Percentiles rank a stretch among this genome's conserved stretches.
phyloP scores from a whole-genome alignment of 1,140 invertebrate species.

The Drosophila oshimai region DNA sequence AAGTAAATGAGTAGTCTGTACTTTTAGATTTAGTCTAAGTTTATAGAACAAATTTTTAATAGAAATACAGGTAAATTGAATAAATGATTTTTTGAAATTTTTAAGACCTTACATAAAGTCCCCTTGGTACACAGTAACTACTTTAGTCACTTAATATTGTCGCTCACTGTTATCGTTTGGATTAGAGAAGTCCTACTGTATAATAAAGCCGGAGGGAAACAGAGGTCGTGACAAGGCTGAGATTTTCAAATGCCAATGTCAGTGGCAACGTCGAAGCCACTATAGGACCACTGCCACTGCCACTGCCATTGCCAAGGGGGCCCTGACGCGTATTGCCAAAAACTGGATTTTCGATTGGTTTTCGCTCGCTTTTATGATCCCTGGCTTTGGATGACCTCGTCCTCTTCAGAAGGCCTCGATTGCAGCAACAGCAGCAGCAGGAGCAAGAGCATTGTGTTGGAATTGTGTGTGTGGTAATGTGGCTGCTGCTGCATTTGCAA shows the following conservation, averaged over 20 bases:
- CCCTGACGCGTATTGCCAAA: slow-evolving; percentile 51
- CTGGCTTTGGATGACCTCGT: slow-evolving; percentile 20
- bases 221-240: slow-evolving; percentile 12
- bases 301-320: slow-evolving; percentile 42
- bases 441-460: slow-evolving; percentile 34
- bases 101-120: too few relatives aligned
- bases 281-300: slow-evolving; percentile 16
- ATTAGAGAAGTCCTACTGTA: background rate
- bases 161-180: background rate
- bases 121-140: too few relatives aligned
- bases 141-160: background rate
- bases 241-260: slow-evolving; percentile 47
- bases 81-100: too few relatives aligned
- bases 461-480: slow-evolving; percentile 40
- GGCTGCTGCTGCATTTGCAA: slow-evolving; percentile 69
- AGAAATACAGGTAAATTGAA: too few relatives aligned
- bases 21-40: too few relatives aligned
- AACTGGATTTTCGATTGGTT: slow-evolving; percentile 70
- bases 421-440: slow-evolving; percentile 12
- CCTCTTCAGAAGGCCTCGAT: slow-evolving; percentile 36
- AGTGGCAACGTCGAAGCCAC: slow-evolving; percentile 18
- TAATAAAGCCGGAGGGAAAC: slow-evolving; percentile 1
- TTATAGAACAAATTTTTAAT: too few relatives aligned
- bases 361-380: slow-evolving; percentile 31
- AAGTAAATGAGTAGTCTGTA: too few relatives aligned